phyloP scores from a whole-genome alignment of 2,797 vertebrate species.

The Mionectes olivaceus region DNA sequence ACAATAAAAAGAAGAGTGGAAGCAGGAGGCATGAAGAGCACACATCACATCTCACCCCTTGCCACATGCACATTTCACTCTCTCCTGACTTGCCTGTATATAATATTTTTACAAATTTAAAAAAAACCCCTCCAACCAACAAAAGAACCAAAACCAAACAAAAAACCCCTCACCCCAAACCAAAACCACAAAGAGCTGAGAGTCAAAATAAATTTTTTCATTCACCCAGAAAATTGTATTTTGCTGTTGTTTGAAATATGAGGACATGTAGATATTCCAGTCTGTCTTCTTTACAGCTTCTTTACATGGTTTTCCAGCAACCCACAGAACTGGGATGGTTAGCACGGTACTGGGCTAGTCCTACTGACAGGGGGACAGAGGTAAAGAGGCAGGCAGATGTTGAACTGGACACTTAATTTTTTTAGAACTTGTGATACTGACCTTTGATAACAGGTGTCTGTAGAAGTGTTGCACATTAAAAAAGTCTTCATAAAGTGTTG shows the following conservation, averaged over 20 bases:
- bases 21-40: background rate
- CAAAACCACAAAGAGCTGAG: background rate
- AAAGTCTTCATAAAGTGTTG: background rate
- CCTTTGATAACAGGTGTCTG: conserved; percentile 7
- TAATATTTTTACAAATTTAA: background rate
- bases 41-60: background rate
- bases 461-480: background rate
- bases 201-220: background rate
- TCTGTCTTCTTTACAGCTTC: background rate
- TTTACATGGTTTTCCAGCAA: background rate
- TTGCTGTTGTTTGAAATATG: background rate
- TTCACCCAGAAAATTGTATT: background rate
- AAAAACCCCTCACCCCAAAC: background rate
- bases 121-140: background rate
- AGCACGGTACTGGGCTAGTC: background rate
- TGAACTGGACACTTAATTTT: background rate
- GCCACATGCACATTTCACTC: background rate
- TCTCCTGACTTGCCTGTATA: background rate
- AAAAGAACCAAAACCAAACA: too few species aligned
- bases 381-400: conserved; percentile 17
- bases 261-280: background rate
- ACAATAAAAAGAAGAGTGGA: background rate
- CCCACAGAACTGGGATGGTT: background rate
- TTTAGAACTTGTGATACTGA: background rate
- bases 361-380: background rate